Base-by-base conservation (phyloP, 2,113 vertebrate species). In the Istiophorus platypterus region DNA sequence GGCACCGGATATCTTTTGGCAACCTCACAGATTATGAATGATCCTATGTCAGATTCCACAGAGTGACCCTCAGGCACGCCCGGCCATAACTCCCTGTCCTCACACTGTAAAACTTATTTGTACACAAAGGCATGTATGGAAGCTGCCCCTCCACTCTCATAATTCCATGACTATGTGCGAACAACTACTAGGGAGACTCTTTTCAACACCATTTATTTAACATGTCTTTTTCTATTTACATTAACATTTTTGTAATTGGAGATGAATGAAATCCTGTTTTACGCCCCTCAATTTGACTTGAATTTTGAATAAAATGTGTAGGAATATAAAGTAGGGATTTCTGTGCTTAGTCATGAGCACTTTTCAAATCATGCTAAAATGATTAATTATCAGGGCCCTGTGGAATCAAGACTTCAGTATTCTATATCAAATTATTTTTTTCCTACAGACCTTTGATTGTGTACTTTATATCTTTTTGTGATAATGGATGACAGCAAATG, bases 101-200 rank as follows among this genome's bases (percentile, higher is more conserved):
- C 82, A 82, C 24, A 7, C 11, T 45, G 45, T 87, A 87, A 87
- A 87, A 79, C n/a, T 27, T 64, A 73, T 81, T 72, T 88, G 39
- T 31, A 64, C 26, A 37, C 76, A 57, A 22, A 64, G 72, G 74
- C 76, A 80, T 59, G 51, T 22, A 4, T 52, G 39, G 58, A 72
- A 71, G 80, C 75, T 58, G 47, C 27, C 37, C 27, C 31, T 64
- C 34, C 13, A 17, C 54, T 64, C 24, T 11, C 14, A 31, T 45
- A 56, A 64, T 61, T 62, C 20, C 66, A 51, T 5, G 27, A 79
- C 45, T 22, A 67, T 71, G 78, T 66, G 78, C 57, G 58, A 81
- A 82, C 71, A 74, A 8, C 51, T 61, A 29, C 29, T 17, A 37
- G 54, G 49, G 37, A 54, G 14, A 56, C 62, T 51, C 57, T 56